Percentiles rank a stretch among this genome's conserved stretches.
These are phyloP conservation scores for Halcyon malimbica DNA, from an alignment of 2,113 vertebrate genomes.

Conservation along the genomic window DNA sequence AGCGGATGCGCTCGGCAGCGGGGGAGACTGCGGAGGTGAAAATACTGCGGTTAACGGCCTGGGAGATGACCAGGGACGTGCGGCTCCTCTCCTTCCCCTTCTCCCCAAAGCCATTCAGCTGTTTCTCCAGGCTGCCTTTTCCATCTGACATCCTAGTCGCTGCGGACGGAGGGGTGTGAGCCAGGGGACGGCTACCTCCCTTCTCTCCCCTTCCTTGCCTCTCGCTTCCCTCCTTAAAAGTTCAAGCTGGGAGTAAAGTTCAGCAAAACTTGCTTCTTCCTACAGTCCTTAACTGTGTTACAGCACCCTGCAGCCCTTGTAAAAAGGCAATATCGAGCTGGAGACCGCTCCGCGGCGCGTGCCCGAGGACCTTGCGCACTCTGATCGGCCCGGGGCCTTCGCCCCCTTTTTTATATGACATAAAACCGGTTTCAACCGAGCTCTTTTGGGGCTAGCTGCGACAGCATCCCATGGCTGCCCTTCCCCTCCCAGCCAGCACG, in stretches of 20 bases:
- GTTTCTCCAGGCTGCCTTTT: constrained; percentile 65
- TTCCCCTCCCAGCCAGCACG: constrained; percentile 29
- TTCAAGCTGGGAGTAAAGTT: constrained; percentile 71
- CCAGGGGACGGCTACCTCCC: neutral
- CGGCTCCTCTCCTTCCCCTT: constrained; percentile 62
- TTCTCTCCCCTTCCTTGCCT: constrained; percentile 43
- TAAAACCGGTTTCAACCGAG: constrained; percentile 71
- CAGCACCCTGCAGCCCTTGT: constrained; percentile 55
- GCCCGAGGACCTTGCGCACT: constrained; percentile 61
- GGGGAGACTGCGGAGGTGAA: constrained; percentile 95
- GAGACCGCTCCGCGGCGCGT: constrained; percentile 15
- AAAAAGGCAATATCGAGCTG: constrained; percentile 8
- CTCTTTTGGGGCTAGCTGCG: constrained; percentile 38
- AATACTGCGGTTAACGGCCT: constrained; percentile 87
- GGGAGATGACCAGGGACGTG: constrained; percentile 64
- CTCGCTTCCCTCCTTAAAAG: constrained; percentile 17
- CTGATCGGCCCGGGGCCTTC: constrained; percentile 58
- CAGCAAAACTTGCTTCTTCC: constrained; percentile 50
- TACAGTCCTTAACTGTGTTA: constrained; percentile 46
- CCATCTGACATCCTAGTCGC: constrained; percentile 74
- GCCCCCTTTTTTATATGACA: constrained; percentile 66
- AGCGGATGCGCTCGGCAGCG: constrained; percentile 93
- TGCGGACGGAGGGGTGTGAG: neutral
- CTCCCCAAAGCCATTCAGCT: constrained; percentile 71
- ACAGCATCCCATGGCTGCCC: constrained; percentile 57